These are phyloP conservation scores for Trissoscelio sp. DNA, from an alignment of 2,888 invertebrate genomes.

Conservation along the genomic window DNA sequence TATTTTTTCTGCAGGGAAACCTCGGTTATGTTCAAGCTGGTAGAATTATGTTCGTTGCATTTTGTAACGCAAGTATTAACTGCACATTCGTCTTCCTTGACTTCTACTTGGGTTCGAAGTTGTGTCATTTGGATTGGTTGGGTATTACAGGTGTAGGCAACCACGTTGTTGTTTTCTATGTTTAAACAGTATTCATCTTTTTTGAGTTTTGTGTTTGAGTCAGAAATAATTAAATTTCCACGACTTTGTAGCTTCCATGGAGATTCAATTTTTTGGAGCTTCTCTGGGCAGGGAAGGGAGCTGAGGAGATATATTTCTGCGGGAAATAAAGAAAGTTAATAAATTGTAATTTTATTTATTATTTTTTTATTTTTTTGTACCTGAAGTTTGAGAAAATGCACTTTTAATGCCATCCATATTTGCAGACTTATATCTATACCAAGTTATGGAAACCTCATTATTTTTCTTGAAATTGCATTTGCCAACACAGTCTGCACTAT, in stretches of 20 bases:
- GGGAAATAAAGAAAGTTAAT: neutral
- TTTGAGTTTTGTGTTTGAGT: neutral
- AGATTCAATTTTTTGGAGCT: neutral
- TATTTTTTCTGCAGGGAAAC: constrained; percentile 24
- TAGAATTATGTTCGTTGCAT: neutral
- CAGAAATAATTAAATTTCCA: constrained; percentile 6
- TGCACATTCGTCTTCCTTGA: constrained; percentile 9
- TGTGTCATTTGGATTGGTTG: neutral
- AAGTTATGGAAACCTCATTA: neutral
- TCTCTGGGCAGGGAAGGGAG: constrained; percentile 6
- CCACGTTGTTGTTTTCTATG: constrained; percentile 11
- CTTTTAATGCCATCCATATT: constrained; percentile 10
- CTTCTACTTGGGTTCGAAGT: neutral
- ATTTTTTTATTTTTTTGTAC: neutral
- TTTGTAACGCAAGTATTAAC: constrained; percentile 17
- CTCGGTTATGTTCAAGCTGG: neutral
- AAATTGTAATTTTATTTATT: neutral
- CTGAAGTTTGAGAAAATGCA: constrained; percentile 7
- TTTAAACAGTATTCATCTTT: constrained; percentile 30
- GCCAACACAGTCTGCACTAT: constrained; percentile 28
- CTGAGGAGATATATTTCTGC: constrained; percentile 22
- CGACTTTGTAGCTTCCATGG: constrained; percentile 17
- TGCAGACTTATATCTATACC: constrained; percentile 22
- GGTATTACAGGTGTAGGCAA: constrained; percentile 5
- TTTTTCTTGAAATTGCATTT: constrained; percentile 19